Evolutionary conservation across 2,113 vertebrate genomes (phyloP), one percentile per base, ranked within the genome.

Genomic region (Crocuta crocuta): DNA sequence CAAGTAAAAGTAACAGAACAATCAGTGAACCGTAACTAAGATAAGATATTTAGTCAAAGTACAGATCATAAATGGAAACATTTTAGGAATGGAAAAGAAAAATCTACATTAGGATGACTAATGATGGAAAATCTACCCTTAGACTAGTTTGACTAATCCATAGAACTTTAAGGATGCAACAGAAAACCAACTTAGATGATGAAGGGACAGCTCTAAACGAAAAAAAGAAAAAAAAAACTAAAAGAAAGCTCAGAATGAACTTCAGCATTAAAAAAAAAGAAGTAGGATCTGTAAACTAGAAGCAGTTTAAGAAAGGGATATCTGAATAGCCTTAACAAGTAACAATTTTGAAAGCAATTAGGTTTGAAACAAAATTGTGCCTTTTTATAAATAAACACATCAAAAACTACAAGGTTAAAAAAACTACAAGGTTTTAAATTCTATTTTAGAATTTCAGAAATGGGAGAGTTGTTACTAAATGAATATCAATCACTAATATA

Each of bases 361-460:
- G 11, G 15, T 65, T 15, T 89, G 65, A 92, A 88, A 84, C 79
- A 7, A 87, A 71, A 31, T 48, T 71, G 10, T 53, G 24, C 7
- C 23, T 78, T 55, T 71, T 79, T 55, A 97, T 48, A 84, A 78
- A 88, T 70, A 73, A 65, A 83, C 3, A 93, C 31, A 88, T 33
- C 50, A 8, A 53, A 43, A 76, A 76, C 12, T 26, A 76, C 24
- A 26, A 74, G 39, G 24, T 12, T 76, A 74, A 45, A 76, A 74
- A 65, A 83, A 43, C 45, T 81, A 53, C 4, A 82, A 87, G 35
- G 4, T 19, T 55, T 91, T 66, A 24, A 81, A 81, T 86, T 94
- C 35, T 74, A 55, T 35, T 80, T 91, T 91, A 91, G 28, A 17
- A 87, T 66, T 94, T 94, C 39, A 82, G 88, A 96, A 91, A 91